These are phyloP conservation scores for Narcine bancroftii DNA, from an alignment of 2,113 vertebrate species.

Conservation along the genomic window DNA sequence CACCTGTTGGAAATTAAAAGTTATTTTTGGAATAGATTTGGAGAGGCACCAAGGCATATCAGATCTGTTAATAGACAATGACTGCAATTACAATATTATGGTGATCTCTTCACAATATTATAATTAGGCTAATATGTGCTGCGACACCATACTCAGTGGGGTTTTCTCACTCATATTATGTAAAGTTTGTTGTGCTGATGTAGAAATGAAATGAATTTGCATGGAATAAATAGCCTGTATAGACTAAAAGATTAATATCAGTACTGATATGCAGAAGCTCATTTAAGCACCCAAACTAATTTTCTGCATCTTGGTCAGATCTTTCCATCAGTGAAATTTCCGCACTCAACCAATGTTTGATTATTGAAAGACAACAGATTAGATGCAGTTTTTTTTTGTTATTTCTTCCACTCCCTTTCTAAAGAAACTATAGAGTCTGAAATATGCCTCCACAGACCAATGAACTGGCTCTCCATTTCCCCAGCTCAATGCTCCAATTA, in stretches of 20 bases:
- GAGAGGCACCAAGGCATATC: background rate
- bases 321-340: background rate
- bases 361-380: background rate
- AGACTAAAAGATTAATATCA: background rate
- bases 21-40: background rate
- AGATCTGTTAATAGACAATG: slow-evolving; percentile 24
- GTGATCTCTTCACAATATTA: background rate
- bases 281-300: background rate
- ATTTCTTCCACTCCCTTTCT: background rate
- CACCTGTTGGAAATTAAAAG: background rate
- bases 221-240: background rate
- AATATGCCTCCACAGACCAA: background rate
- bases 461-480: too few species aligned
- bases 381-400: background rate
- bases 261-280: background rate
- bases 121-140: background rate
- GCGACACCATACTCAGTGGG: background rate
- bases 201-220: background rate
- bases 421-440: too few species aligned
- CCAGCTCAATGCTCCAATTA: background rate
- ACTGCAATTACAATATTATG: background rate
- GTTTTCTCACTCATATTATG: background rate
- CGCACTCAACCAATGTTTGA: background rate
- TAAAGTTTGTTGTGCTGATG: background rate
- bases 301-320: background rate